Base-by-base conservation (phyloP, 2,888 invertebrate genomes). In the Hydriomena furcata region DNA sequence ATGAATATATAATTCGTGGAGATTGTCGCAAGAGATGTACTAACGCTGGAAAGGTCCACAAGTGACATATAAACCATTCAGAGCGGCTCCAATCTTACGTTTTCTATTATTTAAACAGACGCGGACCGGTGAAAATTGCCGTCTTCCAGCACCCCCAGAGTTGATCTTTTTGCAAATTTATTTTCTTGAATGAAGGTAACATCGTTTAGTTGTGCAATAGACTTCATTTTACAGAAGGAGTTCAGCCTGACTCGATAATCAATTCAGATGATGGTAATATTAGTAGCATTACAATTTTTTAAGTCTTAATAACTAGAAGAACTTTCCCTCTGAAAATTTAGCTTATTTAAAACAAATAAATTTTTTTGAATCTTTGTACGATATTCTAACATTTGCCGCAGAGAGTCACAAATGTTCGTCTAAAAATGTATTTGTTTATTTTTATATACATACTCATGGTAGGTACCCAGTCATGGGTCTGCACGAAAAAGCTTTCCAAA, bases 41-140 rank as follows among this genome's bases (percentile, higher is more conserved):
- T 79, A 77, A 79, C 76, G 71, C 74, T 70, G 68, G 75, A 81
- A 83, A 84, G 84, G 86, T 87, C 78, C 87, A 80, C 85, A 68
- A 79, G 86, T 81, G 87, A 83, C 87, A 78, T 84, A 89, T 90
- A 89, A 89, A 89, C 88, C 86, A 90, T 87, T 87, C 86, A 70
- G 73, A 76, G 74, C 65, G 79, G 71, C 79, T 83, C 84, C 89
- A 89, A 88, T 89, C 89, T 87, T 77, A 82, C 76, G 85, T 75
- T 80, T 78, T 90, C 78, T 85, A 89, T 89, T 90, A 90, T 90
- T 89, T 87, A 90, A 82, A 70, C 79, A 75, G 78, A 81, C 81
- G 75, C 76, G 77, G 77, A 75, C 79, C 80, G 69, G 71, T 52
- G 76, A 71, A 82, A 76, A 89, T 86, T 86, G 88, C 79, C 66